Percentiles rank a stretch among this genome's conserved stretches.
Evolutionary conservation across 2,113 vertebrate species (phyloP).

Genomic region (Mus pahari): DNA sequence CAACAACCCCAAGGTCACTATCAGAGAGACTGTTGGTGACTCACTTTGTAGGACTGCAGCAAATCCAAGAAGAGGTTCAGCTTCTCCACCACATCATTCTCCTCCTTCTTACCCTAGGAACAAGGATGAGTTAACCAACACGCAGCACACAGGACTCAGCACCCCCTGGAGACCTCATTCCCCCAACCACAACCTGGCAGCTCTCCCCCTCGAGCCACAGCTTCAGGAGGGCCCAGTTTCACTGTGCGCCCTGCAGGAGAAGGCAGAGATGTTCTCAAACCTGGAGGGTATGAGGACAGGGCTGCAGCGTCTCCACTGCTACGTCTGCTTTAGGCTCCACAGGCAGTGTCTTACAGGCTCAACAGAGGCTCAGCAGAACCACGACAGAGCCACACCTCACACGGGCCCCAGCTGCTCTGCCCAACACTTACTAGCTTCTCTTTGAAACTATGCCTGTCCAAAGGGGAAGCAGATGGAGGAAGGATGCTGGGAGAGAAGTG

Average conservation of each 20-base stretch:
- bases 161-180: neutral
- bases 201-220: slow-evolving; percentile 14
- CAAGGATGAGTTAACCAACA: slow-evolving; percentile 66
- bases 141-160: neutral
- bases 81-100: slow-evolving; percentile 98
- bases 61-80: slow-evolving; percentile 97
- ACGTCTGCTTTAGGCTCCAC: fast-evolving
- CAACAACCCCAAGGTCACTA: slow-evolving; percentile 24
- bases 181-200: neutral
- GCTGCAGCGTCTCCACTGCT: neutral
- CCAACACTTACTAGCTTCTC: neutral
- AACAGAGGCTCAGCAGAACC: fast-evolving
- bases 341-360: neutral
- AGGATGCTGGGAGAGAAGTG: fast-evolving
- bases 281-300: neutral
- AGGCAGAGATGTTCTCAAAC: neutral
- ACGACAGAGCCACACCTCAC: fast-evolving
- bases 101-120: slow-evolving; percentile 95
- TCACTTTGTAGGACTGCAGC: slow-evolving; percentile 97
- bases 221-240: neutral
- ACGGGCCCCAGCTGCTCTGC: neutral
- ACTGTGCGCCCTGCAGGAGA: neutral
- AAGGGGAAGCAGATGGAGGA: neutral
- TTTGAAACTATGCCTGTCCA: neutral
- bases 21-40: slow-evolving; percentile 73